phyloP scores from a whole-genome alignment of 53 echinoderm and acorn worm species.

The Apostichopus leukothele region DNA sequence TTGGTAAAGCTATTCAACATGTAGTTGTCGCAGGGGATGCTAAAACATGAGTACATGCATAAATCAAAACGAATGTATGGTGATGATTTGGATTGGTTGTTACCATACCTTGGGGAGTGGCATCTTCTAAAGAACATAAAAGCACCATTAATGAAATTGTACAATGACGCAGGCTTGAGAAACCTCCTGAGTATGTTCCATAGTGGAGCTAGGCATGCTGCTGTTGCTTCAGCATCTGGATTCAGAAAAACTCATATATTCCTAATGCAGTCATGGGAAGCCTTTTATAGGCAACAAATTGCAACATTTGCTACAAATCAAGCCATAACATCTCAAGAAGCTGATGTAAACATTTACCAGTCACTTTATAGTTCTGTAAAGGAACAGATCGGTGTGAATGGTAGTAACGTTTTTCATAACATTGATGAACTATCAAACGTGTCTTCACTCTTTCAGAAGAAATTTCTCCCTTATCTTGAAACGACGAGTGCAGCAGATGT shows the following conservation, averaged over 20 bases:
- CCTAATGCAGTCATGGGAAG: constrained; percentile 35
- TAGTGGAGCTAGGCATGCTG: constrained; percentile 39
- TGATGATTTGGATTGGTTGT: constrained; percentile 35
- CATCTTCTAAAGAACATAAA: constrained; percentile 48
- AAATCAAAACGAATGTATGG: constrained; percentile 25
- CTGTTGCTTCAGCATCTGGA: constrained; percentile 43
- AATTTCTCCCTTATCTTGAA: too few relatives aligned
- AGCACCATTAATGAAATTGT: constrained; percentile 39
- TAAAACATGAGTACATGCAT: constrained; percentile 19
- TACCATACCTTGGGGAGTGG: constrained; percentile 49
- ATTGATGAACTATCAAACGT: too few relatives aligned
- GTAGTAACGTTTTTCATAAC: too few relatives aligned
- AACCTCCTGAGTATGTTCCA: constrained; percentile 23
- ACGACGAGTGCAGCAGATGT: too few relatives aligned
- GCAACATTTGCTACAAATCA: too few relatives aligned
- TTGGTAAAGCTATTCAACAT: neutral
- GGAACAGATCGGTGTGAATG: too few relatives aligned
- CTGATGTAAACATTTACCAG: too few relatives aligned
- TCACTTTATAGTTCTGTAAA: too few relatives aligned
- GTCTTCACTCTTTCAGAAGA: neutral
- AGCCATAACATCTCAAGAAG: too few relatives aligned
- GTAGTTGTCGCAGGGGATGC: constrained; percentile 47
- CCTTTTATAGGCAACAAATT: neutral
- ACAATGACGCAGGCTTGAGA: constrained; percentile 33
- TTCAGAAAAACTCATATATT: constrained; percentile 42